A percentile compares a stretch with the other conserved stretches of the same genome.
Conservation (phyloP, 2,888 invertebrate genomes). For the Neoascia interrupta region DNA sequence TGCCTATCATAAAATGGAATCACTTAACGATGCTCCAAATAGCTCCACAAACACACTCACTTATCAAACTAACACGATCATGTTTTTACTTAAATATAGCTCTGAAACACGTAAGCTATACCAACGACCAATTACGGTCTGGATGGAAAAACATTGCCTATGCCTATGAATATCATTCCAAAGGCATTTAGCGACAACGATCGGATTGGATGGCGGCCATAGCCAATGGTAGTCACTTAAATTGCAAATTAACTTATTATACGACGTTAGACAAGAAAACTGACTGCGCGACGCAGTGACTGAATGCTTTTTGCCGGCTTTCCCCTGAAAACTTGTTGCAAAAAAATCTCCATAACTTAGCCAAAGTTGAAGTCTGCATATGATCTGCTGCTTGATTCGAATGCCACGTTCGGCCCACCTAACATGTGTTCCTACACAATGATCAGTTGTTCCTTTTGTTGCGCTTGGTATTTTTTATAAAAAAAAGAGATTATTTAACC, state of each 20-base stretch:
- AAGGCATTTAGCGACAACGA: conserved; percentile 11
- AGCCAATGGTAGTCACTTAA: conserved; percentile 65
- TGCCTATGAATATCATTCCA: conserved; percentile 21
- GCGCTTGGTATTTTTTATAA: conserved; percentile 33
- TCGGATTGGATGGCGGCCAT: conserved; percentile 49
- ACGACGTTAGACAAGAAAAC: conserved; percentile 23
- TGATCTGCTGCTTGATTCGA: conserved; percentile 3
- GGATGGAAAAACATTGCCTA: conserved; percentile 41
- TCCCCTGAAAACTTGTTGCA: conserved; percentile 26
- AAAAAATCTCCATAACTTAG: conserved; percentile 66
- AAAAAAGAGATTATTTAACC: conserved; percentile 20
- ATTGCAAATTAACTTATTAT: conserved; percentile 66
- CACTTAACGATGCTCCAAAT: conserved; percentile 32
- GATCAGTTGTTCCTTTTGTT: conserved; percentile 55
- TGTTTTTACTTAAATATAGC: neutral
- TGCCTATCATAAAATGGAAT: conserved; percentile 7
- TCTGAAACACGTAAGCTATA: conserved; percentile 16
- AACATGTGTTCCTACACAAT: conserved; percentile 59
- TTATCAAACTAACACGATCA: conserved; percentile 5
- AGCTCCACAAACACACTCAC: conserved; percentile 20
- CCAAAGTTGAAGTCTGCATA: conserved; percentile 51
- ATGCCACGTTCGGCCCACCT: conserved; percentile 59
- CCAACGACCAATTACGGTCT: conserved; percentile 47
- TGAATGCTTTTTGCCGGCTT: conserved; percentile 1
- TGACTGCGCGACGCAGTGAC: conserved; percentile 19